Base-by-base conservation (phyloP, 2,797 vertebrate genomes). In the Dendrocincla fuliginosa region DNA sequence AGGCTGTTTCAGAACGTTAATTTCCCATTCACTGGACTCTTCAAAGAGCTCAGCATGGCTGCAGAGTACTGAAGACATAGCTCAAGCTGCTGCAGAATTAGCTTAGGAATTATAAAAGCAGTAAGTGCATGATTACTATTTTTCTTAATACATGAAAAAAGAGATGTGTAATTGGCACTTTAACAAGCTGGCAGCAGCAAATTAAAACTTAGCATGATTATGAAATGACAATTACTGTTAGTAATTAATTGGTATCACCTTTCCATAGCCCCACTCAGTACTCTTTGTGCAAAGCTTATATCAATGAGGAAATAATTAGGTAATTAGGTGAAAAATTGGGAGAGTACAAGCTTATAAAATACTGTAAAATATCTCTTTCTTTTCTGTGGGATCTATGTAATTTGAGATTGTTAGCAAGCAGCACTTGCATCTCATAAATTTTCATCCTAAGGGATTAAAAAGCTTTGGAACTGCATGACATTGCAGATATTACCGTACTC, bases 171-270 rank as follows among this genome's bases (percentile, higher is more conserved):
- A 97, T 84, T 97, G 90, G 63, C 92, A 97, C 90, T 95, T 97
- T 94, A 96, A 96, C 33, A 85, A 97, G 87, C 69, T 87, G 93
- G 74, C 79, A 95, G 67, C 55, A 95, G 75, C 50, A 97, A 96
- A 98, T 97, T 97, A 96, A 95, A 97, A 95, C 92, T 95, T 96
- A 97, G 94, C 56, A 37, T 88, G 89, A 95, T 97, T 97, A 90
- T 93, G 95, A 96, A 97, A 96, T 96, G 37, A 89, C 93, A 95
- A 93, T 97, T 96, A 89, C 71, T 92, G 95, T 93, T 96, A 93
- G 83, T 91, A 97, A 93, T 94, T 93, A 97, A 97, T 89, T 96
- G 89, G 37, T 67, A 90, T 96, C 91, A 97, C 88, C 92, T 97
- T 97, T 96, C 74, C 89, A 74, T 89, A 89, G 83, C 61, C 83